Evolutionary conservation across 2,888 invertebrate species (phyloP).

Genomic region (Caenorhabditis afra): DNA sequence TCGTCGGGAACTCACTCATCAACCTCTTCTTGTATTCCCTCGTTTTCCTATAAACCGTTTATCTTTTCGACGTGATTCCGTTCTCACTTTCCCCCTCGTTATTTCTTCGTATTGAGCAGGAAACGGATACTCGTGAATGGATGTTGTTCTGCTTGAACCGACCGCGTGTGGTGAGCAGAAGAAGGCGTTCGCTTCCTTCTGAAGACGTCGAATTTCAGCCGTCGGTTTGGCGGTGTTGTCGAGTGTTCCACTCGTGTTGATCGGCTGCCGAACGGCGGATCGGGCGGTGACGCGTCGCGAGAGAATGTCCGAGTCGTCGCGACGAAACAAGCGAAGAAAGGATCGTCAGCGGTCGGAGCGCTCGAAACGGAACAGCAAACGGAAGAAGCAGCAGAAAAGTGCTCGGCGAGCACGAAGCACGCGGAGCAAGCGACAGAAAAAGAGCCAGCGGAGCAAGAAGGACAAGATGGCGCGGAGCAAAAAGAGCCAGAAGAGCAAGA

Average conservation of each 20-base stretch:
- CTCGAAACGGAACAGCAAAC: conserved; percentile 3
- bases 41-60: neutral
- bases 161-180: conserved; percentile 19
- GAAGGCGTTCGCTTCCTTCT: neutral
- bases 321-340: conserved; percentile 27
- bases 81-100: neutral
- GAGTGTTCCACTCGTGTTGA: conserved; percentile 13
- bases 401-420: too few relatives aligned
- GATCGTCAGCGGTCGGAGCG: conserved; percentile 5
- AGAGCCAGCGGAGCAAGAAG: conserved; percentile 7
- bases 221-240: conserved; percentile 16
- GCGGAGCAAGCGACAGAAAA: neutral
- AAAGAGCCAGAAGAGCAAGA: conserved; percentile 11
- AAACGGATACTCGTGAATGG: neutral
- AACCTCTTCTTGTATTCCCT: neutral
- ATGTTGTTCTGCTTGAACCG: neutral
- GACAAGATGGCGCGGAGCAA: conserved; percentile 4
- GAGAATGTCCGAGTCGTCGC: conserved; percentile 19
- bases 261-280: conserved; percentile 27
- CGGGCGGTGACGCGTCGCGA: conserved; percentile 23
- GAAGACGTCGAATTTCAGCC: neutral
- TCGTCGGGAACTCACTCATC: conserved; percentile 2
- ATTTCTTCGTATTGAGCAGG: neutral
- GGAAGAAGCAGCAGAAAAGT: neutral
- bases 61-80: neutral